These are phyloP conservation scores for Sparus aurata DNA, from an alignment of 2,797 vertebrate genomes.

Conservation along the genomic window DNA sequence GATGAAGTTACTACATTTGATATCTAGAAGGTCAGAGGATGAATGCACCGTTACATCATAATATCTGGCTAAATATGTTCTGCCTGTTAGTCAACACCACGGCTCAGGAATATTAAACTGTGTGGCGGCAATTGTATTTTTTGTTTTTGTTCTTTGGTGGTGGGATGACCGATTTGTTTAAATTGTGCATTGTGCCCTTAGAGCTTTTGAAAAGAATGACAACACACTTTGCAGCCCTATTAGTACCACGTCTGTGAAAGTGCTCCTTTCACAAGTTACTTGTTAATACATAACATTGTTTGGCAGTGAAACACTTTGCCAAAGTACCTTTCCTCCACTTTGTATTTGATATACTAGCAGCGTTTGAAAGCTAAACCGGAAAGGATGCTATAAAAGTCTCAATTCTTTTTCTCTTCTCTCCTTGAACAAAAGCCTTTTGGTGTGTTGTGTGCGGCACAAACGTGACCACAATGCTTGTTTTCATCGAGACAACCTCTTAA, in stretches of 20 bases:
- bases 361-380: constrained; percentile 27
- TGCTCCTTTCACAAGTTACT: constrained; percentile 15
- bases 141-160: background rate
- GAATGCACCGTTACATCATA: too few species aligned
- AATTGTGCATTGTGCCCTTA: background rate
- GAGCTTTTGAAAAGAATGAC: background rate
- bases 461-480: constrained; percentile 24
- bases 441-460: constrained; percentile 23
- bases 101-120: too few species aligned
- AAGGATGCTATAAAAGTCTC: constrained; percentile 35
- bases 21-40: too few species aligned
- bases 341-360: constrained; percentile 6
- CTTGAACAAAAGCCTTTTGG: constrained; percentile 10
- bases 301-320: constrained; percentile 17
- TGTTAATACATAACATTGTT: background rate
- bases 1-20: too few species aligned
- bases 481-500: constrained; percentile 57
- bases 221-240: background rate
- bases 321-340: constrained; percentile 16
- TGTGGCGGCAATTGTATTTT: too few species aligned
- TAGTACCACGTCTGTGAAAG: constrained; percentile 5
- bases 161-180: background rate
- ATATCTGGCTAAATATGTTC: too few species aligned
- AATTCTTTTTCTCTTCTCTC: constrained; percentile 6
- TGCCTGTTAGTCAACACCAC: too few species aligned